Evolutionary conservation across 2,888 invertebrate genomes (phyloP), one percentile per base, ranked within the genome.

Genomic region (Dromius quadrimaculatus): DNA sequence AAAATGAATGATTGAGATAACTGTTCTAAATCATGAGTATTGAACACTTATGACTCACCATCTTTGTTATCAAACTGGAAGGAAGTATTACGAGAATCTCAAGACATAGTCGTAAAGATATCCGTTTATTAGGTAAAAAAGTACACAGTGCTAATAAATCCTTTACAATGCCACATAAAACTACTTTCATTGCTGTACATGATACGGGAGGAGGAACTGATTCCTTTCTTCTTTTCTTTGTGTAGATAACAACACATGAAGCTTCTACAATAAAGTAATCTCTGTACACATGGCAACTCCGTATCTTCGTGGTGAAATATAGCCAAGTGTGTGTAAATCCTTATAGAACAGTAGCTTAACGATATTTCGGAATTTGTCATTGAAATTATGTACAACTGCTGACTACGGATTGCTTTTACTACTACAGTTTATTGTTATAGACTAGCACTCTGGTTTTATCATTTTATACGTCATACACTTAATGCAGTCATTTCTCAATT

Each of bases 401-500:
- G 41, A 41, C 13, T 41, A 6, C 28, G 15, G 50, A 54, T 54
- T 54, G 50, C 50, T 54, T 47, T 47, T 22, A 22, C n/a, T 36
- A n/a, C n/a, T n/a, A n/a, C n/a, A n/a, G n/a, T n/a, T n/a, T n/a
- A n/a, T n/a, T n/a, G n/a, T n/a, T n/a, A n/a, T n/a, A n/a, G n/a
- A n/a, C n/a, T n/a, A n/a, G 13, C 41, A 6, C 28, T 54, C 11
- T 11, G n/a, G 20, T 17, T 47, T 47, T 47, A 47, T 47, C 50
- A 23, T 54, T 54, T 54, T 54, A 47, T 47, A 15, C 19, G 23
- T 28, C 15, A 15, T 15, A 15, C 11, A 36, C 36, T 36, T 36
- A 36, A 36, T 11, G 36, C 6, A n/a, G n/a, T 17, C 15, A 15
- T 41, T 41, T 11, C 41, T 41, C 41, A 41, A 13, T 79, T 81